These are phyloP conservation scores for Zygogramma bicolorata DNA, from an alignment of 2,888 invertebrate genomes.

Conservation along the genomic window DNA sequence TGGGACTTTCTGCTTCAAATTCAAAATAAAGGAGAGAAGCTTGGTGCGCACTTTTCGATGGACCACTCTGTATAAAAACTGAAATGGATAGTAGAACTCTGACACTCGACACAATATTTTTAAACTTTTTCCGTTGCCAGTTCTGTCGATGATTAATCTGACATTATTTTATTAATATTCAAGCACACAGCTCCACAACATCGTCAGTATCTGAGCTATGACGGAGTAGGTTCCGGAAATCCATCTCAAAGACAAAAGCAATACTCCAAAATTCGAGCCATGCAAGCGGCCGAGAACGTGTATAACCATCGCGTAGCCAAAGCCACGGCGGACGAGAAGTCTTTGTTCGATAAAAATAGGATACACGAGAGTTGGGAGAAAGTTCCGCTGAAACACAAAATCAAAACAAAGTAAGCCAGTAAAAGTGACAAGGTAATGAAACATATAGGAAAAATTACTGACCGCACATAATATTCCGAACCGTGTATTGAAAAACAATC, in stretches of 20 bases:
- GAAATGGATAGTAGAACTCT: too few relatives aligned
- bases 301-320: constrained; percentile 73
- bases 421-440: background rate
- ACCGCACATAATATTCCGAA: too few relatives aligned
- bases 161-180: constrained; percentile 47
- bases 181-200: constrained; percentile 91
- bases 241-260: constrained; percentile 84
- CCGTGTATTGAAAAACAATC: too few relatives aligned
- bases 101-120: too few relatives aligned
- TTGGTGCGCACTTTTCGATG: too few relatives aligned
- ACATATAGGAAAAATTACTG: too few relatives aligned
- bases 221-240: constrained; percentile 84
- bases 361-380: constrained; percentile 67
- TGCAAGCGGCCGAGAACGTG: constrained; percentile 78
- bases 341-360: constrained; percentile 70
- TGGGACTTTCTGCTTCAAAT: too few relatives aligned
- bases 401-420: constrained; percentile 76
- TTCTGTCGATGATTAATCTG: background rate
- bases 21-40: too few relatives aligned
- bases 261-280: constrained; percentile 76
- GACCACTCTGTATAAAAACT: too few relatives aligned
- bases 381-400: constrained; percentile 75
- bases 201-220: constrained; percentile 83
- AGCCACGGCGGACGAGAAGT: constrained; percentile 71
- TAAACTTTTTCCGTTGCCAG: too few relatives aligned